A percentile compares a stretch with the other conserved stretches of the same genome.
These are phyloP conservation scores for Sebastes flavidus DNA, from an alignment of 2,797 vertebrate species.

Conservation along the genomic window DNA sequence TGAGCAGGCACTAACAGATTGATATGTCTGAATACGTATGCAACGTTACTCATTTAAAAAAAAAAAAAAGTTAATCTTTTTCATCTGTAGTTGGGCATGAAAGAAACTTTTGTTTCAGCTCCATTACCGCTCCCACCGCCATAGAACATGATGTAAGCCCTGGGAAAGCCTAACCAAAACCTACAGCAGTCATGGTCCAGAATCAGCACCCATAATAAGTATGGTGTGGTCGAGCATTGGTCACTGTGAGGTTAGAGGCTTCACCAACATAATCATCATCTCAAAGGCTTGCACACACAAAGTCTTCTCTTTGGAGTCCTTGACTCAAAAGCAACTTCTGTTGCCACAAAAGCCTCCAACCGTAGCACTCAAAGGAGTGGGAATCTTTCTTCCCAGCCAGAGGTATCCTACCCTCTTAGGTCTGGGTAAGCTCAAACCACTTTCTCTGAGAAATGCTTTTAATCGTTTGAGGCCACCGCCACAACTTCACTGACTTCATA, in stretches of 20 bases:
- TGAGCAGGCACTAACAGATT: neutral
- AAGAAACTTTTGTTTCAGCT: slow-evolving; percentile 15
- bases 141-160: slow-evolving; percentile 16
- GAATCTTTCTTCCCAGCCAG: slow-evolving; percentile 30
- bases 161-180: slow-evolving; percentile 18
- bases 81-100: slow-evolving; percentile 2
- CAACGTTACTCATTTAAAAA: neutral
- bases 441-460: slow-evolving; percentile 57
- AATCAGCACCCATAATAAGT: slow-evolving; percentile 53
- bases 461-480: slow-evolving; percentile 38
- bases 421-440: slow-evolving; percentile 34
- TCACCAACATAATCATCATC: slow-evolving; percentile 34
- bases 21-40: neutral
- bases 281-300: slow-evolving; percentile 46
- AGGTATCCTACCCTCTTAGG: slow-evolving; percentile 22
- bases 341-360: slow-evolving; percentile 35
- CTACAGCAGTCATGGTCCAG: slow-evolving; percentile 35
- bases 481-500: slow-evolving; percentile 46
- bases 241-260: slow-evolving; percentile 50
- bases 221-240: slow-evolving; percentile 34
- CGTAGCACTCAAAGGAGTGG: slow-evolving; percentile 22
- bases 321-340: slow-evolving; percentile 48
- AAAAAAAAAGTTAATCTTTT: neutral
- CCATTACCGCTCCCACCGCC: neutral
- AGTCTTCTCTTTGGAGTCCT: slow-evolving; percentile 41